Percentiles rank a stretch among this genome's conserved stretches.
phyloP scores from a whole-genome alignment of 2,797 vertebrate species.

The Nannoperca australis region DNA sequence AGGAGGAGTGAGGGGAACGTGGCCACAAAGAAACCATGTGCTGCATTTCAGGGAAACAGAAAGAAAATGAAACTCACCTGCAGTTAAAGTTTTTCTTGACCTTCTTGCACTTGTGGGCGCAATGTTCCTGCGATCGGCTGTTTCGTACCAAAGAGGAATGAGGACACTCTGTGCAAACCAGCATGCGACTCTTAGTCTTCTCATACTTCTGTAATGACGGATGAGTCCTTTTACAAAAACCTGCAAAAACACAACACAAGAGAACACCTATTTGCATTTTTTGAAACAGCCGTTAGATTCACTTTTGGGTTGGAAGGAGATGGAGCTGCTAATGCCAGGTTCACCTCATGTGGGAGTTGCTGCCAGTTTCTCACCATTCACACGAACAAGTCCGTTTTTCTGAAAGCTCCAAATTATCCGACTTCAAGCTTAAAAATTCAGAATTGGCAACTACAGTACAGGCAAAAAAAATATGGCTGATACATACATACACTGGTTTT shows the following conservation, averaged over 20 bases:
- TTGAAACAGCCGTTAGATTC: not conserved
- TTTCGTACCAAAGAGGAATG: constrained; percentile 87
- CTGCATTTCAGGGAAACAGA: constrained; percentile 17
- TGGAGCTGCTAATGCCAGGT: not conserved
- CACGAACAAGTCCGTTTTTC: not conserved
- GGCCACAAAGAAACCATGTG: not conserved
- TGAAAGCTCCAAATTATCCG: not conserved
- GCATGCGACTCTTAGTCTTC: constrained; percentile 89
- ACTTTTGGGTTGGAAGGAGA: not conserved
- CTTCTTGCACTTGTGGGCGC: constrained; percentile 92
- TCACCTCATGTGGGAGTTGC: not conserved
- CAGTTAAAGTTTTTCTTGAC: constrained; percentile 92
- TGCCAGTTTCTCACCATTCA: not conserved
- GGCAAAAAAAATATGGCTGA: not conserved
- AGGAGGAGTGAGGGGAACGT: not conserved
- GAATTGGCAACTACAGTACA: not conserved
- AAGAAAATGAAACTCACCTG: constrained; percentile 87
- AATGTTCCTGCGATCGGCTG: constrained; percentile 89
- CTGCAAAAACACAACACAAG: constrained; percentile 52
- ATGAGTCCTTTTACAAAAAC: constrained; percentile 81
- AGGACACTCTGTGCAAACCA: constrained; percentile 88
- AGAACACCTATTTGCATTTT: not conserved
- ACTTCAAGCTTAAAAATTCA: not conserved
- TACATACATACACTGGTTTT: too few relatives aligned
- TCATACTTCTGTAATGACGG: constrained; percentile 91